Evolutionary conservation across 1,140 invertebrate species (phyloP), one percentile per base, ranked within the genome.

Genomic region (Bombus confusus): DNA sequence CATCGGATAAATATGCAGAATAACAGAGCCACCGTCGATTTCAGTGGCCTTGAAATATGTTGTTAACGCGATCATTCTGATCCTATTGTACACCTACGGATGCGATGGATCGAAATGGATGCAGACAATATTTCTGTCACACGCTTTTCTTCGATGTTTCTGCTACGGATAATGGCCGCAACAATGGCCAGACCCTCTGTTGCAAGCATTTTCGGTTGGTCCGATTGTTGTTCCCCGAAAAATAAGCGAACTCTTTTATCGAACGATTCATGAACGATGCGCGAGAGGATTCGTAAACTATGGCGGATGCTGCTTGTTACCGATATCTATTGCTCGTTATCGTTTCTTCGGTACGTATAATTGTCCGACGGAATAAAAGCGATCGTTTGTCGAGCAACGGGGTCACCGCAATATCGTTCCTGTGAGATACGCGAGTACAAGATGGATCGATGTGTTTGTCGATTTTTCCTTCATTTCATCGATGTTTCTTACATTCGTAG

Each of bases 321-420:
- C 73, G 25, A 31, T 79, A 79, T 64, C 81, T 83, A 68, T 84
- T 72, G 83, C 75, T 84, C 83, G 83, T 84, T 79, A 79, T 52
- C 76, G 39, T 62, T 84, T 84, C 83, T 79, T 79, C 52, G 83
- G 31, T 41, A 31, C 76, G 22, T 3, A 66, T 37, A 2, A 71
- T 43, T 34, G 74, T 52, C 31, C 8, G 22, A 25, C 4, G 13
- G 43, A 22, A 66, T 5, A 2, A 66, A 28, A 8, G 31, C n/a
- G 64, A 8, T 47, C 76, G 75, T 79, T 84, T 59, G 83, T 84
- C 52, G 57, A 84, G 64, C 79, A 79, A 84, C 31, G 31, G 25
- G 68, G 76, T 78, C 83, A 71, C 47, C 52, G 52, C 76, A 62
- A 72, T 84, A 72, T 79, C 66, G 31, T 37, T 37, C 39, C 12